Percentiles rank a stretch among this genome's conserved stretches.
Evolutionary conservation across 2,888 invertebrate genomes (phyloP).

Genomic region (Pharmacophagus antenor): DNA sequence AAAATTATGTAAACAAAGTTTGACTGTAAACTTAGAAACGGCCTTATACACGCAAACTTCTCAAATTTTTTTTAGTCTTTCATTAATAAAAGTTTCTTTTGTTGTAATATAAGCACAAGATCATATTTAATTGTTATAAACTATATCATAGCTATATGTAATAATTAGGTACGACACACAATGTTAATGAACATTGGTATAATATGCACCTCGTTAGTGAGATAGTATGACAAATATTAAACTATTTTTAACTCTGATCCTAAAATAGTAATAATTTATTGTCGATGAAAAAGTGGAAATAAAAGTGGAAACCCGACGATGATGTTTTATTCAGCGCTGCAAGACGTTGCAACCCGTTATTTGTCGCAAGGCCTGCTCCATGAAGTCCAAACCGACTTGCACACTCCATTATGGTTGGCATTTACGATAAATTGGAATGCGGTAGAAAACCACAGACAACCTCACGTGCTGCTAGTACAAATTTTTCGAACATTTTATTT

Average conservation of each 20-base stretch:
- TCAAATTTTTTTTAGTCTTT: not conserved
- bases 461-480: too few species aligned
- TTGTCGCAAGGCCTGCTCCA: not conserved
- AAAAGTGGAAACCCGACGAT: conserved; percentile 1
- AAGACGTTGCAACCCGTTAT: not conserved
- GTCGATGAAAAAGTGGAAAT: conserved; percentile 16
- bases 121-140: conserved; percentile 17
- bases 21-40: not conserved
- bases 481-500: too few species aligned
- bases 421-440: not conserved
- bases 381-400: too few species aligned
- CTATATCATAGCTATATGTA: conserved; percentile 17
- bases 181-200: conserved; percentile 11
- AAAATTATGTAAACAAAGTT: not conserved
- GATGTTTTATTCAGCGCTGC: conserved; percentile 12
- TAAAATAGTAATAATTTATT: conserved; percentile 18
- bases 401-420: not conserved
- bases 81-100: not conserved
- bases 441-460: not conserved
- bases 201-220: conserved; percentile 23
- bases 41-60: not conserved
- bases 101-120: conserved; percentile 21
- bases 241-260: conserved; percentile 23
- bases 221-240: conserved; percentile 17
- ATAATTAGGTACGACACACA: conserved; percentile 7